These are phyloP conservation scores for Pomacea canaliculata DNA, from an alignment of 2,888 invertebrate genomes.

Conservation along the genomic window DNA sequence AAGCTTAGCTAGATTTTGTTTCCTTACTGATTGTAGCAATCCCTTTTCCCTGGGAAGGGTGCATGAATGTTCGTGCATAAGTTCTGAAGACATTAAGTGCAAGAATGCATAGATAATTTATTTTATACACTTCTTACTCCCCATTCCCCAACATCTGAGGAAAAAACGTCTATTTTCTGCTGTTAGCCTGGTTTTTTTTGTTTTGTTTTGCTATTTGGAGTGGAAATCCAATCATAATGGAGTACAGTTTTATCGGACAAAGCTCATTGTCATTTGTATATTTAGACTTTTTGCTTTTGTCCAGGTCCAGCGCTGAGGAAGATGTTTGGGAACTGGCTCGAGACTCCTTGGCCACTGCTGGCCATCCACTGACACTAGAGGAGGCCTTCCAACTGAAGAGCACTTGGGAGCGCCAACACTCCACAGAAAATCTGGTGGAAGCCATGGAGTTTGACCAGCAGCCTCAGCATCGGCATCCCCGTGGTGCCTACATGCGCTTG, in stretches of 20 bases:
- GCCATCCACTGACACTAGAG: constrained; percentile 35
- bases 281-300: not conserved
- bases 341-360: constrained; percentile 27
- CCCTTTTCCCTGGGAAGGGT: too few species aligned
- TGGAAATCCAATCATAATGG: too few species aligned
- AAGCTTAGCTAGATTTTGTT: too few species aligned
- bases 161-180: too few species aligned
- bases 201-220: too few species aligned
- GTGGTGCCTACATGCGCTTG: constrained; percentile 26
- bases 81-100: not conserved
- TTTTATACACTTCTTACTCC: not conserved
- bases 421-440: constrained; percentile 34
- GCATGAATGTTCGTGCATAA: not conserved
- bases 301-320: constrained; percentile 43
- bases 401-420: constrained; percentile 36
- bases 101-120: not conserved
- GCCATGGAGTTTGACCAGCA: constrained; percentile 12
- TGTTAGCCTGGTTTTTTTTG: too few species aligned
- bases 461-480: constrained; percentile 12
- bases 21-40: too few species aligned
- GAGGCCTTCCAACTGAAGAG: constrained; percentile 37
- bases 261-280: too few species aligned
- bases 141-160: not conserved
- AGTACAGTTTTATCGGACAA: too few species aligned
- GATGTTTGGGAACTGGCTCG: constrained; percentile 37